Conservation (phyloP, 2,113 vertebrate genomes). For the Sinocyclocheilus anophthalmus region DNA sequence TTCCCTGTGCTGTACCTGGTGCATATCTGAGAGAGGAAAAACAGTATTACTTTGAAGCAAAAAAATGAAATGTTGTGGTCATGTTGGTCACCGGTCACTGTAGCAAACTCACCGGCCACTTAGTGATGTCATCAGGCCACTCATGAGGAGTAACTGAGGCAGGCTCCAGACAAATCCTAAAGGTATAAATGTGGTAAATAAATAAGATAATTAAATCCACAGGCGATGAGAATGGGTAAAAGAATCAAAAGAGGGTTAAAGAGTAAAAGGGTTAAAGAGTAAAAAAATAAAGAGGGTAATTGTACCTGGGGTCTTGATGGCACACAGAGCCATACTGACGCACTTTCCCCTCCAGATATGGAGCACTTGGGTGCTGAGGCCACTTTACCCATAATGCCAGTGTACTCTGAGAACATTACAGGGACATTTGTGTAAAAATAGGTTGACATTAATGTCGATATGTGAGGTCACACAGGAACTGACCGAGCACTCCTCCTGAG, state of each 20-base stretch:
- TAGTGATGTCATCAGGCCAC: constrained; percentile 98
- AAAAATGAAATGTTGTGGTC: background rate
- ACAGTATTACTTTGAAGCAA: background rate
- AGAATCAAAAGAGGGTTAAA: background rate
- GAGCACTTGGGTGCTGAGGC: constrained; percentile 86
- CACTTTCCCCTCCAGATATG: constrained; percentile 78
- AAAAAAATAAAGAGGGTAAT: too few species aligned
- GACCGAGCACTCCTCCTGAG: constrained; percentile 94
- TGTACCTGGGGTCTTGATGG: constrained; percentile 95
- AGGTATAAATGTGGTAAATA: background rate
- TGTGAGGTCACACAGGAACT: constrained; percentile 57
- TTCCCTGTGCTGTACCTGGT: constrained; percentile 93
- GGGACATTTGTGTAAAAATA: background rate
- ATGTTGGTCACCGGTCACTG: background rate
- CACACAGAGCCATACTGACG: constrained; percentile 91
- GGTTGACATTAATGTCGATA: background rate
- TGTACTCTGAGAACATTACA: constrained; percentile 79
- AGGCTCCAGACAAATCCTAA: constrained; percentile 94
- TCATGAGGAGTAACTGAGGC: constrained; percentile 91
- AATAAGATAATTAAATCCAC: background rate
- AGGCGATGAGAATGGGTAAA: background rate
- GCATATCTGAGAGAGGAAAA: constrained; percentile 81
- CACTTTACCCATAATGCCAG: constrained; percentile 97
- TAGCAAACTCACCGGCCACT: constrained; percentile 90
- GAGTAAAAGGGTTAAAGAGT: too few species aligned